Conservation (phyloP, 2,113 vertebrate species). For the Acrocephalus arundinaceus region DNA sequence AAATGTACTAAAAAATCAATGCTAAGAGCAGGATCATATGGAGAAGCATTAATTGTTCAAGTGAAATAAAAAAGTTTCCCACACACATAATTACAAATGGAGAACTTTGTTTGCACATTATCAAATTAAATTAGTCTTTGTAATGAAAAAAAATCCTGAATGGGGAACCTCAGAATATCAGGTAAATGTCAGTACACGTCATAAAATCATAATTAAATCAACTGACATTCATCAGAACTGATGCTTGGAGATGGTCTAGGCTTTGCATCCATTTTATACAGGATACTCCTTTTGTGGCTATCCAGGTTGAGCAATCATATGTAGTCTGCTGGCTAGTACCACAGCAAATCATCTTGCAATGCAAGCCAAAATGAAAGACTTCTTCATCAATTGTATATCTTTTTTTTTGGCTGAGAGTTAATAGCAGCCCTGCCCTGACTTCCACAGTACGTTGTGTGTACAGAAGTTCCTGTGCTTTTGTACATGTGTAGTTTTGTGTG, state of each 20-base stretch:
- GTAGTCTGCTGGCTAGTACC: neutral
- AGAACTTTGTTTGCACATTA: constrained; percentile 15
- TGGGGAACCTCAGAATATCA: neutral
- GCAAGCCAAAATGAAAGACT: neutral
- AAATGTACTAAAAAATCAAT: neutral
- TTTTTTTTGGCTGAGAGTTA: neutral
- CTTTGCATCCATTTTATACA: neutral
- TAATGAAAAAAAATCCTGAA: neutral
- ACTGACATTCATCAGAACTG: neutral
- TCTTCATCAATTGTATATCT: neutral
- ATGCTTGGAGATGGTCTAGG: neutral
- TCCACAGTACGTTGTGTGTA: rapidly evolving
- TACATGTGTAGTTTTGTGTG: neutral
- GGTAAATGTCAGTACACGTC: neutral
- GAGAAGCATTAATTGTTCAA: constrained; percentile 31
- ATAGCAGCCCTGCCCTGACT: neutral
- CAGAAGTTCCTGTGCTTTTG: neutral
- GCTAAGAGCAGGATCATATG: neutral
- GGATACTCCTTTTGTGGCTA: neutral
- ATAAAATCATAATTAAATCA: constrained; percentile 46
- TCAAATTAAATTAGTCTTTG: constrained; percentile 18
- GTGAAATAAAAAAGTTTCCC: constrained; percentile 6
- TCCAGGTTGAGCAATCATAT: neutral
- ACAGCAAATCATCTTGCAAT: neutral
- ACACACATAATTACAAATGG: neutral